These are phyloP conservation scores for Raphicerus campestris DNA, from an alignment of 2,113 vertebrate species.

Conservation along the genomic window DNA sequence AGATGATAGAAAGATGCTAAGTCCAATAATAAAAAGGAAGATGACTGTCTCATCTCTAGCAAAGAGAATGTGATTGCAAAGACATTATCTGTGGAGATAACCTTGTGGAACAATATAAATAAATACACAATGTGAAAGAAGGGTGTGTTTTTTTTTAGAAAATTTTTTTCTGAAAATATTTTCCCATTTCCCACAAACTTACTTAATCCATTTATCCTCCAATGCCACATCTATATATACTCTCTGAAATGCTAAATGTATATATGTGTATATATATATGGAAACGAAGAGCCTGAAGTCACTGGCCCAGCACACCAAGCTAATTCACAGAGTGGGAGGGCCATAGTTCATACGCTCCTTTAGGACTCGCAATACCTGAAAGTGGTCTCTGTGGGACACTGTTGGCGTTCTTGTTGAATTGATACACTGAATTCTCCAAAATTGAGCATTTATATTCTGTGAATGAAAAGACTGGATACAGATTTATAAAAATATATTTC, in stretches of 20 bases:
- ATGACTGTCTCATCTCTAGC: not conserved
- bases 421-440: not conserved
- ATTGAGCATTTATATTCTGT: not conserved
- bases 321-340: not conserved
- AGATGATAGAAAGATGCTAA: not conserved
- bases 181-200: constrained; percentile 14
- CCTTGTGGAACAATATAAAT: not conserved
- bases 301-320: accelerated
- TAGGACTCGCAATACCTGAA: not conserved
- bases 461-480: not conserved
- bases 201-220: not conserved
- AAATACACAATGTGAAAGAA: not conserved
- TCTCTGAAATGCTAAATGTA: not conserved
- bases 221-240: not conserved
- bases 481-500: not conserved
- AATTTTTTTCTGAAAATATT: not conserved
- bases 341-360: not conserved
- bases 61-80: not conserved
- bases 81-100: not conserved
- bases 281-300: not conserved
- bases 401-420: not conserved
- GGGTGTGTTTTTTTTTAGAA: not conserved
- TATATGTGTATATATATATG: no score
- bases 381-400: not conserved
- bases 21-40: not conserved